Base-by-base conservation (phyloP, 2,113 vertebrate species). In the Saccopteryx bilineata region DNA sequence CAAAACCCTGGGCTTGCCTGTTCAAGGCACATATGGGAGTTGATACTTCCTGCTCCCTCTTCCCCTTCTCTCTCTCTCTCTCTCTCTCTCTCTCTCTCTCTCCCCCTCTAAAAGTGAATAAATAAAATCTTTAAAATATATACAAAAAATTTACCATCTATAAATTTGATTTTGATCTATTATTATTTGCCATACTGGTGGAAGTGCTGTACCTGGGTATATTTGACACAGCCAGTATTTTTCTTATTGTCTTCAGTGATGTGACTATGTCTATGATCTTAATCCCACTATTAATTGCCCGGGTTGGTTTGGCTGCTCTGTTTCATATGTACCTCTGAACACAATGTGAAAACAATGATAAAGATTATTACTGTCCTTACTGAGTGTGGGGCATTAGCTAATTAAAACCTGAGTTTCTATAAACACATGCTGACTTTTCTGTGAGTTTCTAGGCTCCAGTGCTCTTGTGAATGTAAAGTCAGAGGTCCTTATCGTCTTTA, bases 351-450 rank as follows among this genome's bases (percentile, higher is more conserved):
- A 75, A 11, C 74, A 61, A 74, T 80, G 66, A 60, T 85, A 74
- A 84, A 80, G 33, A 61, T 33, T 78, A n/a, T 96, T 90, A 50
- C 81, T 80, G 72, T 94, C 63, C 13, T n/a, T 79, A 33, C 21
- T 54, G 69, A 93, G 24, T 21, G 26, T 14, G 7, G 26, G 26
- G 3, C 5, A 17, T 26, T 91, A 19, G 21, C 61, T 84, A 63
- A 61, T 84, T 87, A 89, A 82, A 94, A 54, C 10, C n/a, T 7
- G 18, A 33, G 1, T 92, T 74, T 94, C 84, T 95, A 2, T 87
- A 80, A 88, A 74, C 39, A 87, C 68, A 56, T 74, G n/a, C 50
- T 91, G 26, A 60, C n/a, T 74, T 80, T 60, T 88, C 71, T 68
- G 50, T 91, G 63, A 79, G 48, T 91, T 88, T 68, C 33, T 79